Conservation (phyloP, 2,113 vertebrate species). For the Canis aureus region DNA sequence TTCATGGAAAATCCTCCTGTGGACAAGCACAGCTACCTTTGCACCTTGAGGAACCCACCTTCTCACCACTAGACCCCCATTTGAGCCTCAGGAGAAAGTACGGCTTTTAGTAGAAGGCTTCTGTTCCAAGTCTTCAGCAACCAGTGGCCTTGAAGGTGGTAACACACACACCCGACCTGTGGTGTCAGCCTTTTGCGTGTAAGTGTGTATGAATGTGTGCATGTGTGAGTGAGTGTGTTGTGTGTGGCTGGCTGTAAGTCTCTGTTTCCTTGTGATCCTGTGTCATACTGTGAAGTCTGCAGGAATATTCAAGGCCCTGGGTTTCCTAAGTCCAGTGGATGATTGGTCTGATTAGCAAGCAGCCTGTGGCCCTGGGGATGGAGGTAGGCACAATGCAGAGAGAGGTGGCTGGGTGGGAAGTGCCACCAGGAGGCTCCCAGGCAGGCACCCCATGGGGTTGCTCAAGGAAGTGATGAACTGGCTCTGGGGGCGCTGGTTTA, state of each 20-base stretch:
- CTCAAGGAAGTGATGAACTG: accelerated
- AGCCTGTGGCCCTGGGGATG: not conserved
- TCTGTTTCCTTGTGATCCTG: not conserved
- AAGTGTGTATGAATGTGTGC: too few relatives aligned
- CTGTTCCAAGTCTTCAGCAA: not conserved
- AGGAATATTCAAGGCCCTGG: not conserved
- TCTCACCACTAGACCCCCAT: not conserved
- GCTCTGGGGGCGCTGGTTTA: not conserved
- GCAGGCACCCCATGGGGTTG: accelerated
- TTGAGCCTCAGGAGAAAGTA: not conserved
- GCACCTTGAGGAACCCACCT: not conserved
- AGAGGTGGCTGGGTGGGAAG: not conserved
- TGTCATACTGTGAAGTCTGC: not conserved
- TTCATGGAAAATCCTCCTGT: not conserved
- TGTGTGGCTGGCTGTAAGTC: not conserved
- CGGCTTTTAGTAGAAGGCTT: not conserved
- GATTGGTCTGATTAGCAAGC: not conserved
- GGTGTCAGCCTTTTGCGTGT: not conserved
- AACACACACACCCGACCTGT: not conserved
- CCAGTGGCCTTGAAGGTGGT: not conserved
- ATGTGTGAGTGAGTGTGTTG: accelerated
- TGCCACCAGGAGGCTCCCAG: not conserved
- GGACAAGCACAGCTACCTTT: not conserved
- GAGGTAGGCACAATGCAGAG: too few relatives aligned
- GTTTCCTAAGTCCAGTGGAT: not conserved